Conservation (phyloP, 2,888 invertebrate species). For the Limnephilus lunatus region DNA sequence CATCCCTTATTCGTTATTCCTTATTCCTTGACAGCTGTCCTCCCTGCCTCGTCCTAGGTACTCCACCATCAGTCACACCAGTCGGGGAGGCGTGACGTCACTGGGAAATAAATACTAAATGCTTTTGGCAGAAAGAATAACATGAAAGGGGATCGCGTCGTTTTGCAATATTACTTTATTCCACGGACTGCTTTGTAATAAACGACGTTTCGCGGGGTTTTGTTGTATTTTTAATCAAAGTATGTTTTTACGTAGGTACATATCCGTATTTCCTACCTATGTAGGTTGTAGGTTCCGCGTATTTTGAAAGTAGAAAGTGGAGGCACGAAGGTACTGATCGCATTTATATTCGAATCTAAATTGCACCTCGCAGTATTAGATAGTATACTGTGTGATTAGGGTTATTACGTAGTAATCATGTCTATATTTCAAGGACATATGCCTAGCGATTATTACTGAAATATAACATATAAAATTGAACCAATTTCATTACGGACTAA, state of each 20-base stretch:
- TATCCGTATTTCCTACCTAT: background rate
- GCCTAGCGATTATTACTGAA: no score
- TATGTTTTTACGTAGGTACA: background rate
- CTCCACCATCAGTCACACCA: slow-evolving; percentile 27
- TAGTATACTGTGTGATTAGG: no score
- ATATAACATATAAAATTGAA: no score
- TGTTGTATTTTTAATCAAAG: background rate
- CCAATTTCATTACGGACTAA: no score
- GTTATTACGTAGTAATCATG: no score
- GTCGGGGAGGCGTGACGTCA: slow-evolving; percentile 3
- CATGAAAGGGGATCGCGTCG: slow-evolving; percentile 6
- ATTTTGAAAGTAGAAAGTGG: no score
- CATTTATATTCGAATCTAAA: no score
- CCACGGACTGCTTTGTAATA: background rate
- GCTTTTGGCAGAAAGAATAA: slow-evolving; percentile 14
- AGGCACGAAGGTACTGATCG: no score
- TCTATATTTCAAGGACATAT: no score
- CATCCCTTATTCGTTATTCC: slow-evolving; percentile 4
- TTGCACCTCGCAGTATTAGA: no score
- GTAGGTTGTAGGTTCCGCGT: background rate
- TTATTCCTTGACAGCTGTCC: slow-evolving; percentile 36
- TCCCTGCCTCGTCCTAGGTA: background rate
- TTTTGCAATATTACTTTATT: slow-evolving; percentile 2
- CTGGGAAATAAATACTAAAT: slow-evolving; percentile 34
- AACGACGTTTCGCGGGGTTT: background rate